These are phyloP conservation scores for Riptortus pedestris DNA, from an alignment of 1,140 invertebrate genomes.

Conservation along the genomic window DNA sequence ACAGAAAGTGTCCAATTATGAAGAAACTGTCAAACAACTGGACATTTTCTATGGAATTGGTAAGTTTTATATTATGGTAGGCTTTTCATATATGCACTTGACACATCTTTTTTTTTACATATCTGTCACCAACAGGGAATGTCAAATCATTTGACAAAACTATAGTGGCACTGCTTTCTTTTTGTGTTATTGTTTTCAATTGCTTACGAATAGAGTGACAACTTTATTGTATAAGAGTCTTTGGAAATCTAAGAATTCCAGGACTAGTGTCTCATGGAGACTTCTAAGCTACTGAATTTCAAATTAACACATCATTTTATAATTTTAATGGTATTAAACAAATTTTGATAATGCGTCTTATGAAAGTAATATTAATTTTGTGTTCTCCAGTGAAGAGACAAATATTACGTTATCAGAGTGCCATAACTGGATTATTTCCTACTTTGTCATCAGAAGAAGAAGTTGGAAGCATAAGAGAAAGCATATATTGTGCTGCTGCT, in stretches of 20 bases:
- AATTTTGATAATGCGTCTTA: too few species aligned
- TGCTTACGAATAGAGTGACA: too few species aligned
- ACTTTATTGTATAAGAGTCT: too few species aligned
- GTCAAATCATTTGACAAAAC: too few species aligned
- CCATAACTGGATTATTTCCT: slow-evolving; percentile 89
- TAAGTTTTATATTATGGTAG: slow-evolving; percentile 38
- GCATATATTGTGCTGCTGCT: slow-evolving; percentile 90
- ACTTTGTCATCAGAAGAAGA: slow-evolving; percentile 65
- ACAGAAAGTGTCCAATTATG: slow-evolving; percentile 73
- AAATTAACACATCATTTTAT: too few species aligned
- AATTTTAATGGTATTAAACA: too few species aligned
- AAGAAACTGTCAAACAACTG: slow-evolving; percentile 76
- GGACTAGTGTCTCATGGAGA: too few species aligned
- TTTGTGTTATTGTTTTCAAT: background rate
- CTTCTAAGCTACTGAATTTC: too few species aligned
- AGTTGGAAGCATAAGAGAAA: slow-evolving; percentile 83
- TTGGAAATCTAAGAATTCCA: too few species aligned
- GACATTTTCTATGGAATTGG: slow-evolving; percentile 89
- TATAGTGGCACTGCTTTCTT: background rate
- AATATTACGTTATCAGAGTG: slow-evolving; percentile 82
- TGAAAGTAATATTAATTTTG: too few species aligned
- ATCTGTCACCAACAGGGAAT: background rate
- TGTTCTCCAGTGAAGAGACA: slow-evolving; percentile 81
- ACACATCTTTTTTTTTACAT: too few species aligned
- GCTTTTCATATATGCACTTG: slow-evolving; percentile 12